Conservation (phyloP, 1,140 invertebrate genomes). For the Rhynchophorus ferrugineus region DNA sequence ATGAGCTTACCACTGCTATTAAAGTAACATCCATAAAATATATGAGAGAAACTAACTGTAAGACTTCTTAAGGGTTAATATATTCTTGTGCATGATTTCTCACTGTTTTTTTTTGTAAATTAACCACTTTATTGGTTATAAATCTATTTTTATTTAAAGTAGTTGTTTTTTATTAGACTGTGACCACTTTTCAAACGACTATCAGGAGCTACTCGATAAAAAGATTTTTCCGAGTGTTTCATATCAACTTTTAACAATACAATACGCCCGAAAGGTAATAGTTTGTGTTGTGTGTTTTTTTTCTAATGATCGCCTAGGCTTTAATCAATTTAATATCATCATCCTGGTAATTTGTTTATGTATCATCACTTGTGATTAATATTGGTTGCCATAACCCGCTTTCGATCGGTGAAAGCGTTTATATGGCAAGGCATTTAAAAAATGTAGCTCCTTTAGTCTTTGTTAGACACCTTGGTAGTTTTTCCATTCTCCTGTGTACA, state of each 20-base stretch:
- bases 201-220: background rate
- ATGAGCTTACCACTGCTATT: no score
- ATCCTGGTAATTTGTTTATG: background rate
- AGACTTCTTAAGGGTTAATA: no score
- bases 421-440: background rate
- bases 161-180: slow-evolving; percentile 6
- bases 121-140: no score
- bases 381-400: background rate
- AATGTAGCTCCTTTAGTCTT: background rate
- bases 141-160: no score
- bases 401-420: background rate
- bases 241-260: background rate
- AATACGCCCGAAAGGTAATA: background rate
- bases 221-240: background rate
- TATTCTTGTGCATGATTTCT: no score
- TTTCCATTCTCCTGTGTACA: slow-evolving; percentile 31
- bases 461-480: background rate
- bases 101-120: no score
- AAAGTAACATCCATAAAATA: no score
- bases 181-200: background rate
- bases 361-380: background rate
- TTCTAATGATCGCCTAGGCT: background rate
- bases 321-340: background rate
- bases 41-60: no score
- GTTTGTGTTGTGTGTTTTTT: background rate